Base-by-base conservation (phyloP, 1,140 invertebrate species). In the Aporrectodea caliginosa region DNA sequence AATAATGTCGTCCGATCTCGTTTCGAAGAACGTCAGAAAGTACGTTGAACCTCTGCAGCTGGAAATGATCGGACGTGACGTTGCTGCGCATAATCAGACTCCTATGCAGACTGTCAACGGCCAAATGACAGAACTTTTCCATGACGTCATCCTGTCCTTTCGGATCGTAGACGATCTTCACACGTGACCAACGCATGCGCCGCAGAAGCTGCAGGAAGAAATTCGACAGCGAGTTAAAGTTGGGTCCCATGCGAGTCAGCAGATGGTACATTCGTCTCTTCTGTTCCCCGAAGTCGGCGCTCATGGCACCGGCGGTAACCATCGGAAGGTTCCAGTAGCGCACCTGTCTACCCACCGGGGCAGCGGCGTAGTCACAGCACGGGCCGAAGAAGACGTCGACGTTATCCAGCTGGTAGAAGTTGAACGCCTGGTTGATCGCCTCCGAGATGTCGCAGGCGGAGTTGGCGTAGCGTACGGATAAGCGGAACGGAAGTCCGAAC, bases 341-440 rank as follows among this genome's bases (percentile, higher is more conserved):
- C 0, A 93, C 92, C 86, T 97, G 96, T 29, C 95, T 89, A 0
- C 93, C 93, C 1, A 98, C 94, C 0, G 95, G 95, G 0, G 95
- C 95, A 74, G 96, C 91, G 0, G 94, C 94, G 87, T 96, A 98
- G 83, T 72, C 94, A 87, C 95, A 97, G 1, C 95, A 92, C 0
- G 96, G 93, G 0, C 95, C 96, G 83, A 98, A 91, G 85, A 97
- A 84, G 81, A 34, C 34, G 74, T 85, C 76, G 1, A 79, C 84
- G 22, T 58, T 79, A 58, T 83, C 80, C 29, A 85, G 81, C 71
- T 85, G 82, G 79, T 85, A 85, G 35, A 85, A 82, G 74, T 84
- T 81, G 34, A 88, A 83, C 0, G 88, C 88, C n/a, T 84, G 83
- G 1, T 88, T 80, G 0, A 88, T 87, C 0, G 85, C 88, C 2